Conservation (phyloP, 1,140 invertebrate genomes). For the Microplitis demolitor region DNA sequence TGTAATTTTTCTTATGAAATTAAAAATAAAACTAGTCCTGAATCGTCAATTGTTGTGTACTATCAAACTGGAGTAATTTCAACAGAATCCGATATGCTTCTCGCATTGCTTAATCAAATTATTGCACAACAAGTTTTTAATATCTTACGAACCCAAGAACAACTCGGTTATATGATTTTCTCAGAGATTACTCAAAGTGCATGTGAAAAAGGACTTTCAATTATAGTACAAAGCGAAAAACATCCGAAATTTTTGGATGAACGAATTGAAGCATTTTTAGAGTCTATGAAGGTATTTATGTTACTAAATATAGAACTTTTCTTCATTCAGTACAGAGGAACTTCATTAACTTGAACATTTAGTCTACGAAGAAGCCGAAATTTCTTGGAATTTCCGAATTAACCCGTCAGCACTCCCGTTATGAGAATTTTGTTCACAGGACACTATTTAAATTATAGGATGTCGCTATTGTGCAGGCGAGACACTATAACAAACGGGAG, state of each 20-base stretch:
- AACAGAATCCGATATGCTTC: constrained; percentile 77
- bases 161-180: constrained; percentile 93
- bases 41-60: constrained; percentile 85
- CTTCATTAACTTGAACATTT: too few relatives aligned
- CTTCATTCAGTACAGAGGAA: too few relatives aligned
- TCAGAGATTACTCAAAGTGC: constrained; percentile 79
- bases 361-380: too few relatives aligned
- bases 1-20: constrained; percentile 76
- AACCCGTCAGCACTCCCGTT: too few relatives aligned
- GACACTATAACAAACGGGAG: too few relatives aligned
- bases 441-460: too few relatives aligned
- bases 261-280: constrained; percentile 86
- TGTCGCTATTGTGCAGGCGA: too few relatives aligned
- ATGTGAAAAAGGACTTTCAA: constrained; percentile 82
- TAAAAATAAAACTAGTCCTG: constrained; percentile 68
- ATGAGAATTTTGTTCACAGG: too few relatives aligned
- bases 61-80: constrained; percentile 86
- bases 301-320: too few relatives aligned
- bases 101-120: constrained; percentile 89
- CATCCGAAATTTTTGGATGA: constrained; percentile 83
- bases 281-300: constrained; percentile 41
- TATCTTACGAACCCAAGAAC: constrained; percentile 86
- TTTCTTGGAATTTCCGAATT: too few relatives aligned
- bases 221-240: constrained; percentile 90
- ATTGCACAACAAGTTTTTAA: constrained; percentile 91